Evolutionary conservation across 2,888 invertebrate species (phyloP).

Genomic region (Dorcus hopei): DNA sequence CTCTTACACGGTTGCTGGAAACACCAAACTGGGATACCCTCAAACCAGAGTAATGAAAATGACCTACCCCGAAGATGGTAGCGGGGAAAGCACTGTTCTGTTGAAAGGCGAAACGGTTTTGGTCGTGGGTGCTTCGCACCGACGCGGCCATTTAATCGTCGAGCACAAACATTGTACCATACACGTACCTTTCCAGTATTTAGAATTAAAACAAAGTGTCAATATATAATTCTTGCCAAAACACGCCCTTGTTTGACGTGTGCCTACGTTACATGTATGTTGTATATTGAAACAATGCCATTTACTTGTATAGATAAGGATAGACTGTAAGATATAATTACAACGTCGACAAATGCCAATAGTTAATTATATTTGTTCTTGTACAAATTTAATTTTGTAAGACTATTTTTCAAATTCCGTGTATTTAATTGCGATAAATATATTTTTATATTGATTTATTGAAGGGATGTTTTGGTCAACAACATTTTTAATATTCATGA

Average conservation of each 20-base stretch:
- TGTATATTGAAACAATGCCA: constrained; percentile 18
- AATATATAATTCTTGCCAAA: constrained; percentile 42
- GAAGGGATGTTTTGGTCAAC: no score
- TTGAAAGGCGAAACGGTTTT: constrained; percentile 83
- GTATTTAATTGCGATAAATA: constrained; percentile 28
- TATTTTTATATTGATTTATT: constrained; percentile 18
- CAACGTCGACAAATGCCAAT: constrained; percentile 8
- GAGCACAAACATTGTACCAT: constrained; percentile 69
- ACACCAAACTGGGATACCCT: constrained; percentile 88
- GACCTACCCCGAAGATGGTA: constrained; percentile 67
- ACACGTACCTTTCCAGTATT: constrained; percentile 79
- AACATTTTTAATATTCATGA: no score
- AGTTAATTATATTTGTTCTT: constrained; percentile 1
- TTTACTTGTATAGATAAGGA: constrained; percentile 15
- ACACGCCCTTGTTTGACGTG: background rate
- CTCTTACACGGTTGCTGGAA: constrained; percentile 85
- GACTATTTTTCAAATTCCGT: constrained; percentile 11
- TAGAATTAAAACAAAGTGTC: constrained; percentile 64
- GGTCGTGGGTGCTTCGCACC: constrained; percentile 82
- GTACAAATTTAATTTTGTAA: background rate
- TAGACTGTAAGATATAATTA: constrained; percentile 13
- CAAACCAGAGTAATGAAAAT: constrained; percentile 89
- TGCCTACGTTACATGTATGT: background rate
- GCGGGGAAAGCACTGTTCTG: constrained; percentile 59
- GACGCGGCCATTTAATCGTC: constrained; percentile 83